These are phyloP conservation scores for Cyphomyrus plagiostoma DNA, from an alignment of 2,113 vertebrate species.

Conservation along the genomic window DNA sequence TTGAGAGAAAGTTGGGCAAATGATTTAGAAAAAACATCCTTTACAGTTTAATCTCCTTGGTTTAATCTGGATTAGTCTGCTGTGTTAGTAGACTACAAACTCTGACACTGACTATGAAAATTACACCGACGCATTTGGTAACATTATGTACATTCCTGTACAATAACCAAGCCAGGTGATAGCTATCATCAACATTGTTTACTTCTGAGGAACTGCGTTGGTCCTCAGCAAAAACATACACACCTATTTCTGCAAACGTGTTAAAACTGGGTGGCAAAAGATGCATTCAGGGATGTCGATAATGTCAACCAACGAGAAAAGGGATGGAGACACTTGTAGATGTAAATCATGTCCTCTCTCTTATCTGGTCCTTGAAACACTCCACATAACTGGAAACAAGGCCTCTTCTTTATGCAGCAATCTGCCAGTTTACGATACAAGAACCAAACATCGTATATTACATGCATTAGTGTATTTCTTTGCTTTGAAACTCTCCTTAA, in stretches of 20 bases:
- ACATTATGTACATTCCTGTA: not conserved
- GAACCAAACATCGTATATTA: not conserved
- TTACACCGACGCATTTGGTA: not conserved
- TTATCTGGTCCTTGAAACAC: not conserved
- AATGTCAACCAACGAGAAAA: not conserved
- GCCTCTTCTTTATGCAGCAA: not conserved
- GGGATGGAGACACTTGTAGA: not conserved
- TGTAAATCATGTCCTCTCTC: not conserved
- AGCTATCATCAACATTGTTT: not conserved
- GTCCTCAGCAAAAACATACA: not conserved
- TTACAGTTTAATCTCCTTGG: not conserved
- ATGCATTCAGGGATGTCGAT: not conserved
- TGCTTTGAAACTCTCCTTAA: not conserved
- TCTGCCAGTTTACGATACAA: not conserved
- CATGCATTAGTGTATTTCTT: not conserved
- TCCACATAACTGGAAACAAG: constrained; percentile 1
- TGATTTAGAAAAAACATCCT: not conserved
- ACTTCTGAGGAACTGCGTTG: not conserved
- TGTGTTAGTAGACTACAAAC: not conserved
- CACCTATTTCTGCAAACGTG: not conserved
- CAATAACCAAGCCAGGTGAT: not conserved
- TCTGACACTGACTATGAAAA: not conserved
- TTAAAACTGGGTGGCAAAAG: not conserved
- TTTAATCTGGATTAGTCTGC: not conserved
- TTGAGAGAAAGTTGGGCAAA: not conserved